Base-by-base conservation (phyloP, 2,797 vertebrate species). In the Pseudomugil gertrudae region DNA sequence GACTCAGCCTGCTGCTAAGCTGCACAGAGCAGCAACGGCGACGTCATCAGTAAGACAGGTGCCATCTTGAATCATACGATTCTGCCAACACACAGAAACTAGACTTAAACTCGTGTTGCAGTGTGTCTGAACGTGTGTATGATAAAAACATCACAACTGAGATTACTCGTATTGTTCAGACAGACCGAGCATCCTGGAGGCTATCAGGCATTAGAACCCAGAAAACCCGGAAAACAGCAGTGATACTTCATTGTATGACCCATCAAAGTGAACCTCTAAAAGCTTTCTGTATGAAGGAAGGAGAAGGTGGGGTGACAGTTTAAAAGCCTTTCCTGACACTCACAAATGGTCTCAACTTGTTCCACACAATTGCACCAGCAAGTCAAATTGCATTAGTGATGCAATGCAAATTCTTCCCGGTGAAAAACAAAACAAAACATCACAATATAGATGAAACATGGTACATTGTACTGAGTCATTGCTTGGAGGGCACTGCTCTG, bases 331-430 rank as follows among this genome's bases (percentile, higher is more conserved):
- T 66, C 65, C 84, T 84, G 77, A 90, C 90, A 85, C 87, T 81
- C 86, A 73, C 78, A 92, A 92, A 91, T 82, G 82, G 90, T 70
- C 69, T 82, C 84, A 90, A 81, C 85, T 89, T 87, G 83, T 93
- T 94, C 91, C 89, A 89, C 88, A 88, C 92, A 93, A 94, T 94
- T 94, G 90, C 89, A 84, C 89, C 62, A 73, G 78, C 90, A 86
- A 89, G 89, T 92, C 91, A 92, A 93, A 93, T 93, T 92, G 92
- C 88, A 93, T 94, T 93, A 94, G 91, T 87, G 82, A 93, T 92
- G 92, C 90, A 85, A 21, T 45, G n/a, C 89, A 76, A 76, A 84
- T 92, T 90, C 90, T 92, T 87, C 79, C 72, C 71, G 24, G 55
- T 11, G 19, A 13, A 21, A 45, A 40, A 40, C 13, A 29, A 62